Percentiles rank a stretch among this genome's conserved stretches.
Evolutionary conservation across 1,140 invertebrate species (phyloP).

Genomic region (Drosophila lowei): DNA sequence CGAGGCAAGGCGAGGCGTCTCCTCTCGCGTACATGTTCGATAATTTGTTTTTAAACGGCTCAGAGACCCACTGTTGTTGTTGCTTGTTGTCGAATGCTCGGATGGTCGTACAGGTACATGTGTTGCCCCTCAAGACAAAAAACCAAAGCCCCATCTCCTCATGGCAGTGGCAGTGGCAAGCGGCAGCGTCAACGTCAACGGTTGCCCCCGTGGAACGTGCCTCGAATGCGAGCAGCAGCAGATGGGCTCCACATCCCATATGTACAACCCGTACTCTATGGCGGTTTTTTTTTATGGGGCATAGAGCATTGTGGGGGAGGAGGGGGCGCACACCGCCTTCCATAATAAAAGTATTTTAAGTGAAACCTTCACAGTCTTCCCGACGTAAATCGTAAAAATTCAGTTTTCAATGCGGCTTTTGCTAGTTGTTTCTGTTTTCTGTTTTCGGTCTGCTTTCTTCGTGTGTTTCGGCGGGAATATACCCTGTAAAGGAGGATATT

Average conservation of each 20-base stretch:
- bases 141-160: conserved; percentile 43
- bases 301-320: neutral
- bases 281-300: conserved; percentile 8
- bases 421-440: conserved; percentile 8
- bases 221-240: conserved; percentile 67
- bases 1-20: neutral
- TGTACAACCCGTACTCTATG: conserved; percentile 1
- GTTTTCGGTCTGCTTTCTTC: conserved; percentile 20
- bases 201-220: conserved; percentile 68
- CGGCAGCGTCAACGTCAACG: conserved; percentile 71
- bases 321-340: conserved; percentile 16
- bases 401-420: conserved; percentile 63
- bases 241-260: neutral
- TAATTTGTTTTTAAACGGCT: conserved; percentile 80
- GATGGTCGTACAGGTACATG: conserved; percentile 58
- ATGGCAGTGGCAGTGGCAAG: conserved; percentile 5
- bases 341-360: conserved; percentile 81
- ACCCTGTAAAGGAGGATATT: neutral
- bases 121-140: conserved; percentile 46
- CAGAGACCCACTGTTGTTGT: conserved; percentile 50
- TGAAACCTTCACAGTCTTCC: conserved; percentile 70
- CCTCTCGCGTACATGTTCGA: conserved; percentile 66
- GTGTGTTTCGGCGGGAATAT: neutral
- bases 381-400: conserved; percentile 76
- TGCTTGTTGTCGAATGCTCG: conserved; percentile 61